Evolutionary conservation across 2,888 invertebrate genomes (phyloP).

Genomic region (Leucoma salicis): DNA sequence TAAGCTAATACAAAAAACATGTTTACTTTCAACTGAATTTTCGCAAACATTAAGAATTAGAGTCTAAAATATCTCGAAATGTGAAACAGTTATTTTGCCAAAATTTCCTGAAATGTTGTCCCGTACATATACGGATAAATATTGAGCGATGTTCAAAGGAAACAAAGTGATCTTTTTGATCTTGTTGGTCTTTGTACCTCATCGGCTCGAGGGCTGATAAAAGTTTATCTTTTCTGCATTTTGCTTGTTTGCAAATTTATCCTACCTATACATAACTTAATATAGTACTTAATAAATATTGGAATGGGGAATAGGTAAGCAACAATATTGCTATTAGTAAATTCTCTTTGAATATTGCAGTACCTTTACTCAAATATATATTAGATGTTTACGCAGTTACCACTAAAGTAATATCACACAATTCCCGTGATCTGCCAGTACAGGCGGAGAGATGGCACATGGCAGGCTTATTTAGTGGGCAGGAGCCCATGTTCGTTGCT

Average conservation of each 20-base stretch:
- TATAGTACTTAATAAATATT: slow-evolving; percentile 7
- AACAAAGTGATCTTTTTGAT: slow-evolving; percentile 30
- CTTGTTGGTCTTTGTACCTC: slow-evolving; percentile 16
- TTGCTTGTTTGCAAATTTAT: slow-evolving; percentile 18
- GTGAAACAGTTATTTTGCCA: neutral
- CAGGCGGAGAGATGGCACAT: too few species aligned
- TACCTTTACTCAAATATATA: too few species aligned
- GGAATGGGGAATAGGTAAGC: slow-evolving; percentile 13
- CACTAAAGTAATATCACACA: too few species aligned
- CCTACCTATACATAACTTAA: slow-evolving; percentile 1
- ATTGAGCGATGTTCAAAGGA: slow-evolving; percentile 35
- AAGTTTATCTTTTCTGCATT: slow-evolving; percentile 16
- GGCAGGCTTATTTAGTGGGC: too few species aligned
- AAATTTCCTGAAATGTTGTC: neutral
- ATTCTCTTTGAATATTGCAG: too few species aligned
- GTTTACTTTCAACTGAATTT: too few species aligned
- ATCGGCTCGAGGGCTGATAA: slow-evolving; percentile 18
- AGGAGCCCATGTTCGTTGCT: too few species aligned
- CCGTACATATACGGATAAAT: slow-evolving; percentile 1
- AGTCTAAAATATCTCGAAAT: neutral
- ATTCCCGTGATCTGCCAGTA: too few species aligned
- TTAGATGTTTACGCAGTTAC: too few species aligned
- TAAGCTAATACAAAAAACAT: too few species aligned
- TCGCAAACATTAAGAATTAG: neutral
- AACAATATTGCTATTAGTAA: too few species aligned